Evolutionary conservation across 2,888 invertebrate genomes (phyloP).

Genomic region (Plagodis pulveraria): DNA sequence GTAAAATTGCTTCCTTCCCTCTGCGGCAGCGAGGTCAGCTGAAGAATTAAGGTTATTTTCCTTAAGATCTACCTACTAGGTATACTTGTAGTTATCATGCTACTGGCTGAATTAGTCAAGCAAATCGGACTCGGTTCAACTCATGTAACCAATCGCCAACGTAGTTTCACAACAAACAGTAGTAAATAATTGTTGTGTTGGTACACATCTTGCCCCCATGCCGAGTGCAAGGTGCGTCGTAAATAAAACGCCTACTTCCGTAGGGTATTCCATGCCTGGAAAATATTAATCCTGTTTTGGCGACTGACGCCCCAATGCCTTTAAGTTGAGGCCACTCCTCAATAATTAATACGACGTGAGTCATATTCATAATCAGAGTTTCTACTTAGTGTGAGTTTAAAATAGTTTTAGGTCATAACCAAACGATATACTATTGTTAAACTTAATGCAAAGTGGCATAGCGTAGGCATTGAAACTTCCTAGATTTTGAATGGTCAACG

Average conservation of each 20-base stretch:
- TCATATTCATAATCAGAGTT: slow-evolving; percentile 27
- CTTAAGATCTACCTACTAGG: not conserved
- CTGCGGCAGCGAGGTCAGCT: slow-evolving; percentile 30
- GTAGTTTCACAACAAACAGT: slow-evolving; percentile 33
- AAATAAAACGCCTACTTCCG: slow-evolving; percentile 54
- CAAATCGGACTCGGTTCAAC: slow-evolving; percentile 5
- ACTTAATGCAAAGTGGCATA: not conserved
- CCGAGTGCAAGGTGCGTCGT: slow-evolving; percentile 50
- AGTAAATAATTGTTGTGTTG: slow-evolving; percentile 5
- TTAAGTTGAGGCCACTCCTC: slow-evolving; percentile 52
- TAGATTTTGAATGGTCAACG: slow-evolving; percentile 9
- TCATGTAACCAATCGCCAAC: slow-evolving; percentile 25
- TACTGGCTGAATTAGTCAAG: slow-evolving; percentile 19
- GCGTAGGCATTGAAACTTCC: slow-evolving; percentile 5
- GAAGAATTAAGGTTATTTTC: slow-evolving; percentile 26
- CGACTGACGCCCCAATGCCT: slow-evolving; percentile 48
- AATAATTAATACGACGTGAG: slow-evolving; percentile 42
- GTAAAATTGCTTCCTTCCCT: slow-evolving; percentile 63
- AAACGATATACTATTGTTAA: not conserved
- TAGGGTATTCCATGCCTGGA: slow-evolving; percentile 57
- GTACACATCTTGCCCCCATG: slow-evolving; percentile 23
- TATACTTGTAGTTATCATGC: not conserved
- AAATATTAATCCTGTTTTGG: slow-evolving; percentile 62
- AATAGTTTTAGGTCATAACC: slow-evolving; percentile 1
- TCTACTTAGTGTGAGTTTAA: slow-evolving; percentile 6